Percentiles rank a stretch among this genome's conserved stretches.
phyloP scores from a whole-genome alignment of 2,797 vertebrate genomes.

The Halcyon smyrnensis region DNA sequence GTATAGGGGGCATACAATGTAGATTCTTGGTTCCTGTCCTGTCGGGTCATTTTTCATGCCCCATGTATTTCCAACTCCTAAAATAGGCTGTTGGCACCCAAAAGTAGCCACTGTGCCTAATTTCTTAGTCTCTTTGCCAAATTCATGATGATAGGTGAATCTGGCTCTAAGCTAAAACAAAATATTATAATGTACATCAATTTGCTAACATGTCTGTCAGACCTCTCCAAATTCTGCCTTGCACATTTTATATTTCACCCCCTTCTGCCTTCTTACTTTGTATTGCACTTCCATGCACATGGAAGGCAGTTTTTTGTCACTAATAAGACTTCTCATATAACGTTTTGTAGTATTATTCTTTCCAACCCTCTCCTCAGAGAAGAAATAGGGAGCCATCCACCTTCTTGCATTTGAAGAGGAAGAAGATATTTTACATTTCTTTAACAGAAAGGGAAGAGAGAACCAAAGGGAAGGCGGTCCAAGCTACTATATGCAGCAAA shows the following conservation, averaged over 20 bases:
- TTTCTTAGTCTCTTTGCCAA: neutral
- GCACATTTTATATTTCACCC: neutral
- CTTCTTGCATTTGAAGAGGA: neutral
- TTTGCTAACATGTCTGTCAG: neutral
- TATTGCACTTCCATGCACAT: neutral
- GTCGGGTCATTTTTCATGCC: neutral
- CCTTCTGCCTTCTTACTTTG: neutral
- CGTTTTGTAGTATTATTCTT: neutral
- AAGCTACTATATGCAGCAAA: neutral
- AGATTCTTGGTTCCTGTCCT: neutral
- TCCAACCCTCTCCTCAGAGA: neutral
- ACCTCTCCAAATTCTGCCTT: neutral
- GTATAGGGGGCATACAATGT: neutral
- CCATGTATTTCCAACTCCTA: neutral
- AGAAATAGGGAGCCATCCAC: neutral
- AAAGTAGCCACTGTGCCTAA: neutral
- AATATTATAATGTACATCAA: neutral
- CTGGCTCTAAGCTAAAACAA: neutral
- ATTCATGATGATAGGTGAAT: neutral
- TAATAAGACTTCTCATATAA: neutral
- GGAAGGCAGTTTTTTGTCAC: neutral
- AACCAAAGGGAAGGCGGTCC: neutral
- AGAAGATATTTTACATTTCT: neutral
- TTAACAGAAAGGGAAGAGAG: neutral
- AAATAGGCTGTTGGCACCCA: neutral